A percentile compares a stretch with the other conserved stretches of the same genome.
These are phyloP conservation scores for Atta cephalotes DNA, from an alignment of 1,140 invertebrate genomes.

Conservation along the genomic window DNA sequence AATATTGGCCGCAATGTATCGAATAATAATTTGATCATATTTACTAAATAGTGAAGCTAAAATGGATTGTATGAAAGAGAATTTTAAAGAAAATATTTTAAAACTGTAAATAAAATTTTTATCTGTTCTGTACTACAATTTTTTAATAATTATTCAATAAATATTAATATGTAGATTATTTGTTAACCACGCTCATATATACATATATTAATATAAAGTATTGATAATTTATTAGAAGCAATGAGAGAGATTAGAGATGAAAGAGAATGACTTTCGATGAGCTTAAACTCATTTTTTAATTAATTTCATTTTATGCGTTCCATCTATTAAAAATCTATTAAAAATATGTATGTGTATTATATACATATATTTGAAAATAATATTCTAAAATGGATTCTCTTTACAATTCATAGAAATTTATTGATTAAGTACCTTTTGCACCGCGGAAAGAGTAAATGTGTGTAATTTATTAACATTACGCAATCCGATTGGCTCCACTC, in stretches of 20 bases:
- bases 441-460: background rate
- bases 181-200: background rate
- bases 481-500: conserved; percentile 4
- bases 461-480: conserved; percentile 46
- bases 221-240: conserved; percentile 25
- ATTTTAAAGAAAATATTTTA: conserved; percentile 24
- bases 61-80: background rate
- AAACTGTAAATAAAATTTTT: background rate
- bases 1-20: background rate
- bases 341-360: background rate
- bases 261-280: background rate
- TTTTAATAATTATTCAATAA: background rate
- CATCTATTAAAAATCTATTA: background rate
- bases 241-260: background rate
- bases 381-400: background rate
- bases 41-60: background rate
- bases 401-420: background rate
- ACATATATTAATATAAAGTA: background rate
- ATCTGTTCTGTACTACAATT: background rate
- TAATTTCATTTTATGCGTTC: conserved; percentile 8
- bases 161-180: conserved; percentile 5
- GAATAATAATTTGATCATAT: background rate
- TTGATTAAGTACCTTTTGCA: background rate
- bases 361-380: conserved; percentile 5
- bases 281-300: conserved; percentile 9